A percentile compares a stretch with the other conserved stretches of the same genome.
phyloP scores from a whole-genome alignment of 2,888 invertebrate species.

The Netelia fuscicornis region DNA sequence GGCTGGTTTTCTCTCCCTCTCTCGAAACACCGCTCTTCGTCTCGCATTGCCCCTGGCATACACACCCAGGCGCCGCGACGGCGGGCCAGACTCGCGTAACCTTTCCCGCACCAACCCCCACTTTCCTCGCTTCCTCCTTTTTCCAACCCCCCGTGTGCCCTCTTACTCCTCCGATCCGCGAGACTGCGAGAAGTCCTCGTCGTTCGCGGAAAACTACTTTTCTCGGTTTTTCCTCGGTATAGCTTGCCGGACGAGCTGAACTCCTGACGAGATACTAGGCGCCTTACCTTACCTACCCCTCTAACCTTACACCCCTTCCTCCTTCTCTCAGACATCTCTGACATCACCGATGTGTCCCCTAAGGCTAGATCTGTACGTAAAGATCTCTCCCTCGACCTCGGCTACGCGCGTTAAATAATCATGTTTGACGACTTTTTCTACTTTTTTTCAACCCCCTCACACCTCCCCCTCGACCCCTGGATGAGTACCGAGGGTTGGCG shows the following conservation, averaged over 20 bases:
- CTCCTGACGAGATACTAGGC: slow-evolving; percentile 27
- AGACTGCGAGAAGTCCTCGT: slow-evolving; percentile 52
- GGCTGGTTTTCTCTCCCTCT: slow-evolving; percentile 5
- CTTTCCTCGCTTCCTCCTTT: neutral
- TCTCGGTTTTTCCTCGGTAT: slow-evolving; percentile 48
- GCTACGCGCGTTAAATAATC: slow-evolving; percentile 57
- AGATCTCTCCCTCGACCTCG: slow-evolving; percentile 31
- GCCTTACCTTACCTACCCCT: neutral
- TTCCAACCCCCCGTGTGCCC: slow-evolving; percentile 7
- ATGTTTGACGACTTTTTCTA: slow-evolving; percentile 35
- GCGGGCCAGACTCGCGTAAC: slow-evolving; percentile 70
- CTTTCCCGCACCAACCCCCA: slow-evolving; percentile 52
- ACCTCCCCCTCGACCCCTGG: no score
- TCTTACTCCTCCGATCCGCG: neutral
- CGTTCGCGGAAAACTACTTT: slow-evolving; percentile 62
- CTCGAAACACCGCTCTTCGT: neutral
- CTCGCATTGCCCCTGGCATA: slow-evolving; percentile 60
- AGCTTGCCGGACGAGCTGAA: slow-evolving; percentile 45
- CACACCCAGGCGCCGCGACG: slow-evolving; percentile 70
- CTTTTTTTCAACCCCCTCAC: slow-evolving; percentile 24
- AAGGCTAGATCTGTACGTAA: slow-evolving; percentile 26
- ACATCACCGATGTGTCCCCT: slow-evolving; percentile 4
- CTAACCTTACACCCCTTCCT: neutral
- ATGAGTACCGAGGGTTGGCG: neutral
- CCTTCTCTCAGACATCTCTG: neutral